These are phyloP conservation scores for Phaethon lepturus DNA, from an alignment of 2,113 vertebrate genomes.

Conservation along the genomic window DNA sequence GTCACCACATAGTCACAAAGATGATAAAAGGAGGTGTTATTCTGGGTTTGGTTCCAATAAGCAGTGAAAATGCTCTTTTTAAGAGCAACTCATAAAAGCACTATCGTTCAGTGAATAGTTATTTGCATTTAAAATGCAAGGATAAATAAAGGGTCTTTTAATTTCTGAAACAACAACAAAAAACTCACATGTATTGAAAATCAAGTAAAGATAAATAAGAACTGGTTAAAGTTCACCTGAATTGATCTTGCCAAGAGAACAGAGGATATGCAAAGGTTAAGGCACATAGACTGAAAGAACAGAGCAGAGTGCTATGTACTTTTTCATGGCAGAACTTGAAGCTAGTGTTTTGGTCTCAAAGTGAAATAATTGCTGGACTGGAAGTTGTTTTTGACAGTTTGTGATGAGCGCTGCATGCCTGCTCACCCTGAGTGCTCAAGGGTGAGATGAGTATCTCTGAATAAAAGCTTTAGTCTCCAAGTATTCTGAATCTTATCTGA, in stretches of 20 bases:
- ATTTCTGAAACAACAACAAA: background rate
- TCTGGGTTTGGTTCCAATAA: background rate
- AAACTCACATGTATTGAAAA: background rate
- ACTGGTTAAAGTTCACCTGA: background rate
- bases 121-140: background rate
- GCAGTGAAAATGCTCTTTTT: background rate
- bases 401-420: background rate
- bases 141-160: background rate
- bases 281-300: background rate
- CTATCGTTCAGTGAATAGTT: background rate
- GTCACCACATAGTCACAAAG: background rate
- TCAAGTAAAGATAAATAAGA: background rate
- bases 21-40: background rate
- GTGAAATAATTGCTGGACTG: background rate
- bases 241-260: background rate
- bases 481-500: background rate
- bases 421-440: background rate
- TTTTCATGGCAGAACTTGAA: background rate
- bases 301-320: rapidly evolving
- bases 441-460: background rate
- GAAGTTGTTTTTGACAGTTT: background rate
- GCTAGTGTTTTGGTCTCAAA: background rate
- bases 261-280: background rate
- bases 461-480: background rate
- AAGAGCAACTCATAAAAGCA: background rate